Evolutionary conservation across 2,113 vertebrate species (phyloP).

Genomic region (Mohoua ochrocephala): DNA sequence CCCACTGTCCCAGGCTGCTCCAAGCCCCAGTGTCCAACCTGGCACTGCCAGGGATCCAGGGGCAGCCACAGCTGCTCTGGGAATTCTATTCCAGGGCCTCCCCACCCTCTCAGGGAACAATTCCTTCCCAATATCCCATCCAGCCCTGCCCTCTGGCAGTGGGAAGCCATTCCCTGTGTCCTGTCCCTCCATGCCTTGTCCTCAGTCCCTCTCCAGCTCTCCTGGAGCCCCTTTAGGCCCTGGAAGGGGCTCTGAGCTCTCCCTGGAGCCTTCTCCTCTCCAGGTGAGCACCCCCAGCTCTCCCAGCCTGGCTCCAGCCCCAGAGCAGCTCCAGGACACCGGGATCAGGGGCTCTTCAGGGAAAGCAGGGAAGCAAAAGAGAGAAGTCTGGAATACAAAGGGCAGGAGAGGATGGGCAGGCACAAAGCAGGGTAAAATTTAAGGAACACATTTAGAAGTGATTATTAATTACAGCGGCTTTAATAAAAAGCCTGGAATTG

Average conservation of each 20-base stretch:
- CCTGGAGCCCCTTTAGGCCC: not conserved
- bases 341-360: fast-evolving
- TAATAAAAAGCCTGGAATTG: not conserved
- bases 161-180: not conserved
- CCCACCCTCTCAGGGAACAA: not conserved
- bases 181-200: not conserved
- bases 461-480: not conserved
- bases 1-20: not conserved
- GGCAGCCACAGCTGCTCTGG: not conserved
- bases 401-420: not conserved
- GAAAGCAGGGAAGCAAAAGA: not conserved
- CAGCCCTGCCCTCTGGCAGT: fast-evolving
- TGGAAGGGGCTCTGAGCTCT: not conserved
- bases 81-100: too few relatives aligned
- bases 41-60: not conserved
- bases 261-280: not conserved
- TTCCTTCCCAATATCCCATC: fast-evolving
- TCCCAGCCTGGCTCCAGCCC: not conserved
- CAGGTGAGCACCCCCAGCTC: not conserved
- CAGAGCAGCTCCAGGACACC: fast-evolving
- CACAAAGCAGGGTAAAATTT: not conserved
- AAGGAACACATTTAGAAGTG: not conserved
- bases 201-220: not conserved
- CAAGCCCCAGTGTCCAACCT: fast-evolving
- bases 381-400: not conserved